Evolutionary conservation across 2,888 invertebrate genomes (phyloP), one percentile per base, ranked within the genome.

Genomic region (Clistopyga incitator): DNA sequence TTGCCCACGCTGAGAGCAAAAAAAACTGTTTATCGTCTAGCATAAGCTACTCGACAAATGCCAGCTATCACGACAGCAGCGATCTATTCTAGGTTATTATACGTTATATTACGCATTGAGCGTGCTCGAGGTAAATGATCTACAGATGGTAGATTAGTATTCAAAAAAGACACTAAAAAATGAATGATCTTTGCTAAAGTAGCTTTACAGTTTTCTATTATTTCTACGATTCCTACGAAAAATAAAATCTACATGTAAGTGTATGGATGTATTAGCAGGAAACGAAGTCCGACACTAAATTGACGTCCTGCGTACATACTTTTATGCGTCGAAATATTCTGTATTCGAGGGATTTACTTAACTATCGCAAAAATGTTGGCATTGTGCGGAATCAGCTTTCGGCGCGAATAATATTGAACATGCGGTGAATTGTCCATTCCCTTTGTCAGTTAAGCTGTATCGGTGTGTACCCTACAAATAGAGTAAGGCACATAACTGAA

Each of bases 11-110:
- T 64, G 77, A 77, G 72, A 25, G 79, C 74, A 71, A 67, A 70
- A 82, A 76, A 80, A 78, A 81, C 71, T 85, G 84, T 84, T 86
- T 86, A 86, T 86, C 86, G 84, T 77, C 71, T 68, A 67, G 29
- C 29, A 74, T 77, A 82, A 52, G 84, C 84, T 84, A 86, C 84
- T 86, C 86, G 84, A 84, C 38, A 10, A 61, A 79, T 67, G 76
- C 52, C 74, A 78, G 18, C 52, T 68, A 61, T 75, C 75, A 71
- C 68, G 10, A 52, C n/a, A n/a, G n/a, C n/a, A 45, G 68, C 67
- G 56, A 54, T 77, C 38, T 15, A 47, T 47, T 47, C 54, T n/a
- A n/a, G 18, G 42, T 25, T 52, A 50, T n/a, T 56, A 8, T 23
- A 29, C 59, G 45, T 38, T 61, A 52, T 70, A 70, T 68, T 74